Conservation (phyloP, 2,113 vertebrate species). For the Eclectus roratus region DNA sequence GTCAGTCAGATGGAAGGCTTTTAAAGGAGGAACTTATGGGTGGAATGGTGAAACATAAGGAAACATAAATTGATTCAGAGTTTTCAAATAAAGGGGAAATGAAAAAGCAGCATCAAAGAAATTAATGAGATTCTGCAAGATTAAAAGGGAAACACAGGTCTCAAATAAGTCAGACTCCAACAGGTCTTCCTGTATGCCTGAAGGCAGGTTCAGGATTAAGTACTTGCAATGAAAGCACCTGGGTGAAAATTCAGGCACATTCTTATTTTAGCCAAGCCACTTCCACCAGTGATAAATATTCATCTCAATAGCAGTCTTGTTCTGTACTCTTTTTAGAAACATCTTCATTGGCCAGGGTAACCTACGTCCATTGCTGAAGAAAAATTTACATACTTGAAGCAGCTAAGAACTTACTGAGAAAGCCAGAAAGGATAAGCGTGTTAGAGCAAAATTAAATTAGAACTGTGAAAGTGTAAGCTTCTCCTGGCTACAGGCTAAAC, state of each 20-base stretch:
- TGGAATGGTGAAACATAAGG: background rate
- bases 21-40: background rate
- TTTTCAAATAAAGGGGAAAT: background rate
- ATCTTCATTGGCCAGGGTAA: background rate
- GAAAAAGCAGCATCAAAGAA: background rate
- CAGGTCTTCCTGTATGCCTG: background rate
- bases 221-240: background rate
- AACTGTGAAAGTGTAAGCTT: conserved; percentile 2
- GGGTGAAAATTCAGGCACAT: background rate
- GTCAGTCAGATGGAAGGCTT: background rate
- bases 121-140: background rate
- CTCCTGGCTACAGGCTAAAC: conserved; percentile 7
- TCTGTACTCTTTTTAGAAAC: background rate
- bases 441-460: conserved; percentile 31
- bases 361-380: background rate
- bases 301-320: background rate
- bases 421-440: conserved; percentile 7
- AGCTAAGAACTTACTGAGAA: conserved; percentile 13
- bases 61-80: background rate
- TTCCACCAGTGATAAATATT: background rate
- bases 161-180: background rate
- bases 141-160: background rate
- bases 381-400: background rate
- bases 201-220: background rate
- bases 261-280: conserved; percentile 17